Base-by-base conservation (phyloP, 1,140 invertebrate species). In the Zaprionus tsacasi region DNA sequence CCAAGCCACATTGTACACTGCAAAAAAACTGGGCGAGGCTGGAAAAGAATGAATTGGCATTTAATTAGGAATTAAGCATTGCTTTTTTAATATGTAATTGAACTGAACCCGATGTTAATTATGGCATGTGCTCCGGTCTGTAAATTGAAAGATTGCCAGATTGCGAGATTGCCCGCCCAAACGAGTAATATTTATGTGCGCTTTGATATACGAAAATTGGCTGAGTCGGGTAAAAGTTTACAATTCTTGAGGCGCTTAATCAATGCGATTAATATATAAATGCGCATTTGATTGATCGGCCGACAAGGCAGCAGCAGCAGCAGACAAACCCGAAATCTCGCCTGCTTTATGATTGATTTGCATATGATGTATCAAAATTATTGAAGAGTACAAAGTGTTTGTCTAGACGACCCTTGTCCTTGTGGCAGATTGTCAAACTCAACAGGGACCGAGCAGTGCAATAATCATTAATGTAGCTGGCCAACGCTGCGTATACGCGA, bases 191-290 rank as follows among this genome's bases (percentile, higher is more conserved):
- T 56, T 36, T 48, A 61, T 36, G 27, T 36, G 27, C 48, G 52
- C 27, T 54, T 15, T n/a, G 38, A 54, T 50, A 48, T 58, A 15
- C 35, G 43, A 54, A 68, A 48, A 43, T 56, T 52, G 56, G 48
- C 52, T 43, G 8, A 13, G 8, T 12, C 40, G 40, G 15, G 6
- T 17, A 48, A 72, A 72, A 66, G 56, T 66, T 71, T 76, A 21
- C 12, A 58, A 57, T 73, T 67, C 56, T 43, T 57, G 54, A 33
- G 35, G 30, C 43, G 58, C 75, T 77, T 83, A 87, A 83, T 87
- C 81, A 81, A 40, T 54, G 43, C 65, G 85, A 76, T 89, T 89
- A 89, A 82, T 89, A 78, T 60, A 77, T 72, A 86, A 88, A 83
- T 71, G 80, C 77, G 60, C 73, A 75, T 70, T 89, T 87, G 85